Conservation (phyloP, 1,140 invertebrate species). For the Sitobion miscanthi region DNA sequence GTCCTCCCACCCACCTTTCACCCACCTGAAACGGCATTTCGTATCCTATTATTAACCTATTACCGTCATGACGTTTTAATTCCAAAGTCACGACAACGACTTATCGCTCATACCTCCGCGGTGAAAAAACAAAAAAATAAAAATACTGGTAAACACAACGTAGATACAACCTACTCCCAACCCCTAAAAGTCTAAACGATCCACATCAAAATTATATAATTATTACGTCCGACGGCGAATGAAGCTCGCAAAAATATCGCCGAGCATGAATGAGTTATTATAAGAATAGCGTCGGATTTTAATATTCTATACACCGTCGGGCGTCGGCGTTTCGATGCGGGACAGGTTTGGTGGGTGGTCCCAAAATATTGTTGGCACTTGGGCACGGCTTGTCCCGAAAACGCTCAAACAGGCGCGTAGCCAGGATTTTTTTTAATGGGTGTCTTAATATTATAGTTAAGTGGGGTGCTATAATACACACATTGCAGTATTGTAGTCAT, state of each 20-base stretch:
- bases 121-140: neutral
- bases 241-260: neutral
- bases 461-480: too few relatives aligned
- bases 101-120: neutral
- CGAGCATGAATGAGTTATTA: neutral
- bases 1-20: neutral
- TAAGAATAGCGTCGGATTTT: too few relatives aligned
- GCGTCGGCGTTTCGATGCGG: too few relatives aligned
- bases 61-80: constrained; percentile 55
- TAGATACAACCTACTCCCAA: neutral
- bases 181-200: neutral
- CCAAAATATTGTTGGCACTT: too few relatives aligned
- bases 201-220: neutral
- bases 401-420: too few relatives aligned
- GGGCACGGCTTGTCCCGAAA: too few relatives aligned
- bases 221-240: neutral
- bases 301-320: too few relatives aligned
- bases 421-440: too few relatives aligned
- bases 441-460: too few relatives aligned
- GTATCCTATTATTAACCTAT: constrained; percentile 53
- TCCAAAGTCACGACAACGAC: constrained; percentile 24
- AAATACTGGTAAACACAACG: neutral
- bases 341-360: too few relatives aligned
- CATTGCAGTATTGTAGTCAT: too few relatives aligned
- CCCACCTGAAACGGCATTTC: constrained; percentile 12